Conservation (phyloP, 2,888 invertebrate genomes). For the Himalopsyche anomala region DNA sequence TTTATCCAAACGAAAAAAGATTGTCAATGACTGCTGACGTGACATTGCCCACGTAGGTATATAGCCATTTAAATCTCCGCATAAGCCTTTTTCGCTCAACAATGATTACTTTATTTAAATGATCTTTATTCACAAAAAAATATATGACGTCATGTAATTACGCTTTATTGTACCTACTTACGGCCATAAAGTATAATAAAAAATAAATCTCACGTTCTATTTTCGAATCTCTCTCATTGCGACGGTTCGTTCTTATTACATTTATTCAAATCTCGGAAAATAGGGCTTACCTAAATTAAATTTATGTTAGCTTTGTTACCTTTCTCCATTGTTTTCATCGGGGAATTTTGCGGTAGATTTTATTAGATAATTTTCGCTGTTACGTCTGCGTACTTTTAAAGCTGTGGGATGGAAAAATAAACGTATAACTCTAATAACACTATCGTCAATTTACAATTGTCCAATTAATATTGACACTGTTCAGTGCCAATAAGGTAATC, state of each 20-base stretch:
- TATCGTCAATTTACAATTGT: too few species aligned
- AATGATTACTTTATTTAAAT: slow-evolving; percentile 39
- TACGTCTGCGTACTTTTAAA: too few species aligned
- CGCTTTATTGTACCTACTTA: slow-evolving; percentile 22
- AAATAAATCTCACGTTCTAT: slow-evolving; percentile 42
- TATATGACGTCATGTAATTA: slow-evolving; percentile 34
- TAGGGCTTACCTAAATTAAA: not conserved
- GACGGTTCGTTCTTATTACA: slow-evolving; percentile 14
- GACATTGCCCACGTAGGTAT: not conserved
- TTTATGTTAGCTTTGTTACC: not conserved
- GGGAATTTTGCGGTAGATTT: slow-evolving; percentile 5
- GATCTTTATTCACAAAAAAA: slow-evolving; percentile 32
- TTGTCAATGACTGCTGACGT: not conserved
- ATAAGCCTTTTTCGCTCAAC: slow-evolving; percentile 29
- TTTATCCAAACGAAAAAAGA: not conserved
- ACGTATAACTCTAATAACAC: too few species aligned
- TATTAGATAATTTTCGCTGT: not conserved
- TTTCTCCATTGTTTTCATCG: slow-evolving; percentile 19
- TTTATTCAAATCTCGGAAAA: slow-evolving; percentile 18
- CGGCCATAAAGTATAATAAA: slow-evolving; percentile 36
- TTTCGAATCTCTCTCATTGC: slow-evolving; percentile 34
- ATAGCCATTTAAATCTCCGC: not conserved
- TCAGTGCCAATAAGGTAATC: too few species aligned
- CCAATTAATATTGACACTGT: too few species aligned
- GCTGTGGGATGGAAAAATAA: too few species aligned